Evolutionary conservation across 2,113 vertebrate genomes (phyloP).

Genomic region (Myrmophylax atrothorax): DNA sequence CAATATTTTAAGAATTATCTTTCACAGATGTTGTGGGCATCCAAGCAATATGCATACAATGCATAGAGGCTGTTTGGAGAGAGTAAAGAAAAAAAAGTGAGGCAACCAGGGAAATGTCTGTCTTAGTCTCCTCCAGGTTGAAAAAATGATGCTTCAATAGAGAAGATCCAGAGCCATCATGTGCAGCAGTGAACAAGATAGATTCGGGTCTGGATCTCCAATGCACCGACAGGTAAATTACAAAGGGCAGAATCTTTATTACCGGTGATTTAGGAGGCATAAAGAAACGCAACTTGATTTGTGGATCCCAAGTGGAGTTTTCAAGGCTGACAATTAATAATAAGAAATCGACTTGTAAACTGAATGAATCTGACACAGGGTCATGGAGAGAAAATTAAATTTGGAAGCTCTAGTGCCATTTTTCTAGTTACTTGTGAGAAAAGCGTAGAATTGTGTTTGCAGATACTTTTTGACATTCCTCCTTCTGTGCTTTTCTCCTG

Average conservation of each 20-base stretch:
- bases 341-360: slow-evolving; percentile 25
- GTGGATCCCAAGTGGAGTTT: slow-evolving; percentile 36
- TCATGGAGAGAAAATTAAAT: slow-evolving; percentile 60
- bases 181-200: background rate
- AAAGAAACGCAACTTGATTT: slow-evolving; percentile 22
- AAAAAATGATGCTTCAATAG: background rate
- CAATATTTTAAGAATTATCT: background rate
- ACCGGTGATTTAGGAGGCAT: slow-evolving; percentile 24
- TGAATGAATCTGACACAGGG: slow-evolving; percentile 47
- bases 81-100: background rate
- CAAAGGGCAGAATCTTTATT: slow-evolving; percentile 35
- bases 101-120: background rate
- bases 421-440: slow-evolving; percentile 1
- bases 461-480: background rate
- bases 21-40: background rate
- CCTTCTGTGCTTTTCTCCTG: background rate
- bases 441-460: background rate
- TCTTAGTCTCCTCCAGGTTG: background rate
- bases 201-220: slow-evolving; percentile 16
- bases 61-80: background rate
- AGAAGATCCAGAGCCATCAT: background rate
- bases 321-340: slow-evolving; percentile 59
- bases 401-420: slow-evolving; percentile 48
- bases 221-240: slow-evolving; percentile 5
- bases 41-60: background rate